These are phyloP conservation scores for Dromaius novaehollandiae DNA, from an alignment of 2,113 vertebrate species.

Conservation along the genomic window DNA sequence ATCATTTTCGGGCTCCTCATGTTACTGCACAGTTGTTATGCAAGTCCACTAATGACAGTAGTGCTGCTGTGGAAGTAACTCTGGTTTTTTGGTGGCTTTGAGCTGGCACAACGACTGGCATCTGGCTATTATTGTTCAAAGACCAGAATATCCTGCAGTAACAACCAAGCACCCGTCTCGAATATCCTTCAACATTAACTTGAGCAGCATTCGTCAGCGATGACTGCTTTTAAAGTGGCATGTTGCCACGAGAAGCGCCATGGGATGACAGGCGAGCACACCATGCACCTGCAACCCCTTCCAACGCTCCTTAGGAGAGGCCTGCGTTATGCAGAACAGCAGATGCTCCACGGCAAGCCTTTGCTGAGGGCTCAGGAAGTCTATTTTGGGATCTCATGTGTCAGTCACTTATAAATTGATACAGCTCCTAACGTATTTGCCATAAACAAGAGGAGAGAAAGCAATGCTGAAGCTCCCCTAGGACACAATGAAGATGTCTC, in stretches of 20 bases:
- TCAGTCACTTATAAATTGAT: background rate
- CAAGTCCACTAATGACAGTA: background rate
- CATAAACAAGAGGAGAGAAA: background rate
- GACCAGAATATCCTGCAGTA: background rate
- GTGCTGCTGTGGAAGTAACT: fast-evolving
- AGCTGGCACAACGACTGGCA: background rate
- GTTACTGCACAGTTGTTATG: background rate
- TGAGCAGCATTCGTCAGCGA: fast-evolving
- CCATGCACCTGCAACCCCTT: background rate
- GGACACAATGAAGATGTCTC: background rate
- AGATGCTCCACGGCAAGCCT: background rate
- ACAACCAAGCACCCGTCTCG: background rate
- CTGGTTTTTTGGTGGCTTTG: background rate
- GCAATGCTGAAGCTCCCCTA: background rate
- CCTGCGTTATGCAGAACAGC: background rate
- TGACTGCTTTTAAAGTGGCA: fast-evolving
- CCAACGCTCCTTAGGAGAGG: background rate
- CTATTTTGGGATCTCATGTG: conserved; percentile 1
- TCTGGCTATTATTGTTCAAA: background rate
- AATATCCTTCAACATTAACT: background rate
- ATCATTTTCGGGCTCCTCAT: background rate
- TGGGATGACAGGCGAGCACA: fast-evolving
- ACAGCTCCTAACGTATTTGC: background rate
- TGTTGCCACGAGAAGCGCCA: fast-evolving
- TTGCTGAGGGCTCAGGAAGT: fast-evolving